Base-by-base conservation (phyloP, 2,113 vertebrate genomes). In the Emydocephalus ijimae region DNA sequence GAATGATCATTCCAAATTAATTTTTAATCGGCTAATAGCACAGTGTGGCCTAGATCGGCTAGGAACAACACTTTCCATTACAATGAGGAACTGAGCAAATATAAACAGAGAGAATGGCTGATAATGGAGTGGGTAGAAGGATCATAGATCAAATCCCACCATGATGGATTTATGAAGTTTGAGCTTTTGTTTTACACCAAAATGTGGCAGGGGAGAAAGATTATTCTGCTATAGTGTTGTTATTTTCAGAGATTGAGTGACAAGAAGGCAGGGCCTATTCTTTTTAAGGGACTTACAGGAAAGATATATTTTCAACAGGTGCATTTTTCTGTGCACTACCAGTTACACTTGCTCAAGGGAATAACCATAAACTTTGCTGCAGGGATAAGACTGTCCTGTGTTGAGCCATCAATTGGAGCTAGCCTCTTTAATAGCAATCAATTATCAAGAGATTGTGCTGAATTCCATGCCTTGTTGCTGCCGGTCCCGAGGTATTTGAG, bases 1-100 rank as follows among this genome's bases (percentile, higher is more conserved):
- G 3, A 88, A 93, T 55, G 61, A 94, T 93, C 92, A 94, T 95
- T 91, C 92, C 88, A 88, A 96, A 96, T 96, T 96, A 96, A 96
- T 96, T 94, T 95, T 97, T 96, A 95, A 95, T 97, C 29, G 0
- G 92, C 88, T 89, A 95, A 93, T 95, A 94, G 93, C 48, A 74
- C 12, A 89, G 50, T 64, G 39, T 54, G 81, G 91, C 87, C 1
- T 81, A 0, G 59, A 86, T 69, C 29, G 23, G 48, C 45, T 57
- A 90, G 29, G 81, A 89, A 91, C 0, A 7, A 74, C 50, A 0
- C 93, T 92, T 93, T 91, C 88, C 91, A 0, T 0, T 93, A 64
- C 91, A 94, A 91, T 4, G 81, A 54, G 92, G 50, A 93, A 64
- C 23, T 1, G 0, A 2, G n/a, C 4, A 29, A 92, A 55, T 0